Evolutionary conservation across 2,888 invertebrate genomes (phyloP).

Genomic region (Lepidochrysops patricia): DNA sequence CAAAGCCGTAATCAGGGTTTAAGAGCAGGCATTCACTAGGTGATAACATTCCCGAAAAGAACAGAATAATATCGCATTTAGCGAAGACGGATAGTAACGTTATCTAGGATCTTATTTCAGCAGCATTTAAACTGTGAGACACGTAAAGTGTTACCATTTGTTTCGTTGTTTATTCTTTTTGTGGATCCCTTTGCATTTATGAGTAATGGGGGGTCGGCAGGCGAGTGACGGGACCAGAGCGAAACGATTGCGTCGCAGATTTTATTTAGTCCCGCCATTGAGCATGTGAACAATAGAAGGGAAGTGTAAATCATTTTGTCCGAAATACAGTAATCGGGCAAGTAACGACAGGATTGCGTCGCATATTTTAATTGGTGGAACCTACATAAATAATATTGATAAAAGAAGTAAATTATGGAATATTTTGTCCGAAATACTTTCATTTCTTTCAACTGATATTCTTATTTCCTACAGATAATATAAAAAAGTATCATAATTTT

Average conservation of each 20-base stretch:
- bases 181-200: slow-evolving; percentile 49
- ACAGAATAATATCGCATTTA: slow-evolving; percentile 46
- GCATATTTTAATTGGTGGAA: no score
- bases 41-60: background rate
- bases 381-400: no score
- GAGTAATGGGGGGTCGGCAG: slow-evolving; percentile 51
- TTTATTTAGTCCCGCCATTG: background rate
- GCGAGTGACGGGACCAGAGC: slow-evolving; percentile 42
- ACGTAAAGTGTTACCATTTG: slow-evolving; percentile 65
- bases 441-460: no score
- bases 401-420: no score
- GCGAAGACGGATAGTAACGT: slow-evolving; percentile 54
- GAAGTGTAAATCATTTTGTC: no score
- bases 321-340: no score
- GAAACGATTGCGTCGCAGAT: slow-evolving; percentile 35
- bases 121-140: slow-evolving; percentile 60
- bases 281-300: no score
- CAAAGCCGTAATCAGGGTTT: background rate
- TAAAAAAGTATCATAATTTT: no score
- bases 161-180: slow-evolving; percentile 56
- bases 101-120: slow-evolving; percentile 56
- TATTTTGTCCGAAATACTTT: no score
- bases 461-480: no score
- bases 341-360: no score
- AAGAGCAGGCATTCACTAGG: background rate